phyloP scores from a whole-genome alignment of 2,888 invertebrate species.

The Baccha elongata region DNA sequence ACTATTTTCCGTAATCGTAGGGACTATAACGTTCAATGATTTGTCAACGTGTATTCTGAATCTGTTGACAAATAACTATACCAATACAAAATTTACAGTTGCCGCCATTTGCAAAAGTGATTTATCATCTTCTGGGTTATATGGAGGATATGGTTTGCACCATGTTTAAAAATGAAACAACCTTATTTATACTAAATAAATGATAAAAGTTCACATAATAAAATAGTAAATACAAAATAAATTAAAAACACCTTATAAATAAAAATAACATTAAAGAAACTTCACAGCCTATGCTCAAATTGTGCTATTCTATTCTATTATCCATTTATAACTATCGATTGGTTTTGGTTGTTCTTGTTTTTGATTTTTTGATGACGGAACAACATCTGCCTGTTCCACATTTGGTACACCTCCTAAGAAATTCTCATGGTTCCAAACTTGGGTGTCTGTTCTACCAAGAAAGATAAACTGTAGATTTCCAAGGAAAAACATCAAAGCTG shows the following conservation, averaged over 20 bases:
- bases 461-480: conserved; percentile 16
- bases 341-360: not conserved
- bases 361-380: not conserved
- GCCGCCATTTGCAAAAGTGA: too few species aligned
- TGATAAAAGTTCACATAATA: too few species aligned
- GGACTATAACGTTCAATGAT: too few species aligned
- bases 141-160: too few species aligned
- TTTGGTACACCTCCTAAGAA: not conserved
- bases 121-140: too few species aligned
- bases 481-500: conserved; percentile 3
- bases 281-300: not conserved
- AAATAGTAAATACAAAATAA: not conserved
- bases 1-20: too few species aligned
- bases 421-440: conserved; percentile 23
- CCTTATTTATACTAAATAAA: too few species aligned
- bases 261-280: not conserved
- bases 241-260: not conserved
- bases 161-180: too few species aligned
- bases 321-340: not conserved
- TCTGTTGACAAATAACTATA: too few species aligned
- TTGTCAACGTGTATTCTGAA: too few species aligned
- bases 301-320: not conserved
- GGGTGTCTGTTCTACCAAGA: conserved; percentile 1
- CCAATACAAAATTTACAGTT: too few species aligned
- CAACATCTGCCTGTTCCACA: not conserved